Conservation (phyloP, 2,797 vertebrate species). For the Columba guinea region DNA sequence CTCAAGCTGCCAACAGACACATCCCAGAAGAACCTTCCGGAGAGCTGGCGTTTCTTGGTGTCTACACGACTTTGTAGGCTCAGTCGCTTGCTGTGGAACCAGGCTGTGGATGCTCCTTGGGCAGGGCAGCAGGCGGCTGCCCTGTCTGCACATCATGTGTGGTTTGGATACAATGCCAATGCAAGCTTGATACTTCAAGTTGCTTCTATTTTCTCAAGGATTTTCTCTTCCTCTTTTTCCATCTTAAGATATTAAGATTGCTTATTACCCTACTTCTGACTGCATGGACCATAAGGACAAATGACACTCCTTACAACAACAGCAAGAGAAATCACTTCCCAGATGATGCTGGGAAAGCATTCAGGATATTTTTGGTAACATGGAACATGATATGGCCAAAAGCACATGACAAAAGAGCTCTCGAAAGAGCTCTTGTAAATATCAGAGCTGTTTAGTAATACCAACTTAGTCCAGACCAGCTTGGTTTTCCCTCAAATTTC, state of each 20-base stretch:
- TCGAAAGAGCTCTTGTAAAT: not conserved
- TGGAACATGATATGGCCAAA: not conserved
- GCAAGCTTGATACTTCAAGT: not conserved
- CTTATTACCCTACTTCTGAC: not conserved
- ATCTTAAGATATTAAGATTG: not conserved
- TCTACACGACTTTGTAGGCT: not conserved
- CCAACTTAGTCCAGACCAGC: not conserved
- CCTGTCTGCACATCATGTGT: accelerated
- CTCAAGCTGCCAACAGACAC: not conserved
- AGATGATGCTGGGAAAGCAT: not conserved
- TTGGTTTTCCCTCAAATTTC: not conserved
- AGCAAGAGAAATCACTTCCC: not conserved
- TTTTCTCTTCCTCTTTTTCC: not conserved
- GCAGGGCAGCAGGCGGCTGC: accelerated
- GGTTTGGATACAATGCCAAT: accelerated
- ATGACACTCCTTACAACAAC: not conserved
- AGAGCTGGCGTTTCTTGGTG: accelerated
- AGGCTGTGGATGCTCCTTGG: not conserved
- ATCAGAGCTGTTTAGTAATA: not conserved
- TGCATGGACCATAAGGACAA: not conserved
- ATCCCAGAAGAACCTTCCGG: not conserved
- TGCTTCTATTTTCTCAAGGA: not conserved
- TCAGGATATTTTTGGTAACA: not conserved
- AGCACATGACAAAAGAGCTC: not conserved
- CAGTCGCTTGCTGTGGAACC: not conserved